phyloP scores from a whole-genome alignment of 30 jellyfish, hydroid and myxozoan genomes.

The Pseudorhiza aurosa region DNA sequence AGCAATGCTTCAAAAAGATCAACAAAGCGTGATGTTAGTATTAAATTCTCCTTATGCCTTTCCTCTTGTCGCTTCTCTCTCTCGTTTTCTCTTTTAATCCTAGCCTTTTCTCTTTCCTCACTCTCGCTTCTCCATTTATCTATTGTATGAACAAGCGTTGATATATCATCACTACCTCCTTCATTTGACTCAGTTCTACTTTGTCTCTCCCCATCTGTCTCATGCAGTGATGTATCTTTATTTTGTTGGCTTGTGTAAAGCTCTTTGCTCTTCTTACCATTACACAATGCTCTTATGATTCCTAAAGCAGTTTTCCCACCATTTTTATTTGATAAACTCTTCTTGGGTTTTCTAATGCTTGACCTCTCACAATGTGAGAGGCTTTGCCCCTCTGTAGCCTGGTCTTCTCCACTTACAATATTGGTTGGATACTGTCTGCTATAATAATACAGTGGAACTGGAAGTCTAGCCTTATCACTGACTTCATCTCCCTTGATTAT shows the following conservation, averaged over 20 bases:
- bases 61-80: slow-evolving; percentile 44
- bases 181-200: not conserved
- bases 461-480: slow-evolving; percentile 1
- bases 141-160: slow-evolving; percentile 8
- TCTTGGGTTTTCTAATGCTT: not conserved
- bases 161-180: not conserved
- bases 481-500: not conserved
- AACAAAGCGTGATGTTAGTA: slow-evolving; percentile 29
- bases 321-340: not conserved
- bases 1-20: slow-evolving; percentile 51
- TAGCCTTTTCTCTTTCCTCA: slow-evolving; percentile 27
- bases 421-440: slow-evolving; percentile 5
- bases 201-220: not conserved
- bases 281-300: not conserved
- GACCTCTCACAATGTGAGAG: not conserved
- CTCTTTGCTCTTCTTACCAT: not conserved
- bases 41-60: slow-evolving; percentile 38
- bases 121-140: slow-evolving; percentile 56
- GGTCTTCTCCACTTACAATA: not conserved
- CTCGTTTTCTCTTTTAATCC: slow-evolving; percentile 30
- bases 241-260: not conserved
- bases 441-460: slow-evolving; percentile 39
- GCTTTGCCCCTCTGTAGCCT: not conserved
- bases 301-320: not conserved
- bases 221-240: not conserved